These are phyloP conservation scores for Epirrita christyi DNA, from an alignment of 2,888 invertebrate species.

Conservation along the genomic window DNA sequence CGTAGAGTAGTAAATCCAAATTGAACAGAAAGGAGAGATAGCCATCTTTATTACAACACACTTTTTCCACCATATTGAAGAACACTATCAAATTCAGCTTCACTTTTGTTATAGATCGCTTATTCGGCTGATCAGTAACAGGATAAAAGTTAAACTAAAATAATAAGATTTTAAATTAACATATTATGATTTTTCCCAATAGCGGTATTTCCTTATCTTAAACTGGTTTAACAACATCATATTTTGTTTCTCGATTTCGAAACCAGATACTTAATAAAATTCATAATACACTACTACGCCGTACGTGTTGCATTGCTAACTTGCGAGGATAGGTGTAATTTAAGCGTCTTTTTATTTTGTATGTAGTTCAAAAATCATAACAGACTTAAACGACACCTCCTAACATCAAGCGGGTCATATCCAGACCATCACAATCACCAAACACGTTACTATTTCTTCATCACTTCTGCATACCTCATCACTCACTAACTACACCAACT, in stretches of 20 bases:
- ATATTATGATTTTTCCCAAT: neutral
- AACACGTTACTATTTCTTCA: too few relatives aligned
- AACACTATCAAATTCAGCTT: neutral
- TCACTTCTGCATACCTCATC: too few relatives aligned
- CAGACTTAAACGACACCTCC: too few relatives aligned
- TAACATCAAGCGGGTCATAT: too few relatives aligned
- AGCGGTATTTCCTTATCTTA: slow-evolving; percentile 6
- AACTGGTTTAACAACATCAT: neutral
- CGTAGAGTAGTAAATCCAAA: slow-evolving; percentile 63
- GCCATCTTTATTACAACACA: slow-evolving; percentile 36
- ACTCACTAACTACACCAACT: too few relatives aligned
- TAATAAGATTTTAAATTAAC: neutral
- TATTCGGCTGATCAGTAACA: slow-evolving; percentile 7
- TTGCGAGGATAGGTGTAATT: too few relatives aligned
- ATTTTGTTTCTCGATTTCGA: neutral
- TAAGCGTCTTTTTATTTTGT: too few relatives aligned
- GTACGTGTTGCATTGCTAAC: too few relatives aligned
- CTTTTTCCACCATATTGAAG: slow-evolving; percentile 13
- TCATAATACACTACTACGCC: too few relatives aligned
- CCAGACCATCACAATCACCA: too few relatives aligned
- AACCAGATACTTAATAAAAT: neutral
- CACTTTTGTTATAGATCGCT: neutral
- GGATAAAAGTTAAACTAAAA: slow-evolving; percentile 9
- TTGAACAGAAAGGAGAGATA: slow-evolving; percentile 55
- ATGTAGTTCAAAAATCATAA: too few relatives aligned